Evolutionary conservation across 2,113 vertebrate genomes (phyloP).

Genomic region (Odobenus rosmarus): DNA sequence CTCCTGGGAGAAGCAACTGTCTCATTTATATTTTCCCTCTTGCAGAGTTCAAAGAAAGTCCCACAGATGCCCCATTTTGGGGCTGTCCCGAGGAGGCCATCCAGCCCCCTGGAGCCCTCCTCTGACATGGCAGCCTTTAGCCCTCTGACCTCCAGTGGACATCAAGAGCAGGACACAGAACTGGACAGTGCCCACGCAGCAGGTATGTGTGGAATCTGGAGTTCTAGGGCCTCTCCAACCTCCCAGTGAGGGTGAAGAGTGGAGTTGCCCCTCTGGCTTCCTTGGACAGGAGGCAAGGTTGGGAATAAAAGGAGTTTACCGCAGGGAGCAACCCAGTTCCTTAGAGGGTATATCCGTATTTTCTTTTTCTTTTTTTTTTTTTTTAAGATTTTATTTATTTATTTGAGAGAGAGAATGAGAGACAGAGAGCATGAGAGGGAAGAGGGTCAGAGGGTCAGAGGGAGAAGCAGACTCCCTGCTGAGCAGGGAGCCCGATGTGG

Average conservation of each 20-base stretch:
- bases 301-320: background rate
- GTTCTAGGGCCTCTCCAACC: background rate
- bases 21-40: constrained; percentile 18
- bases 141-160: background rate
- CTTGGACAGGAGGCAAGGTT: background rate
- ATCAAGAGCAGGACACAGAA: constrained; percentile 26
- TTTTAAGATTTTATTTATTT: too few species aligned
- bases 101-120: background rate
- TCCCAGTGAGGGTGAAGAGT: background rate
- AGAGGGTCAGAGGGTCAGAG: too few species aligned
- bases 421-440: too few species aligned
- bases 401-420: too few species aligned
- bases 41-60: constrained; percentile 57
- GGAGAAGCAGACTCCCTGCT: too few species aligned
- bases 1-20: background rate
- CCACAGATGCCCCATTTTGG: background rate
- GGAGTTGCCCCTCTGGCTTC: background rate
- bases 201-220: constrained; percentile 38
- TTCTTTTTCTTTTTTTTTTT: background rate
- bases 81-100: background rate
- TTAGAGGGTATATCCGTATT: background rate
- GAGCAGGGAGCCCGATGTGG: too few species aligned
- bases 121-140: background rate
- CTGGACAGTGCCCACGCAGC: background rate
- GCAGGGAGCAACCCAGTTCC: background rate